These are phyloP conservation scores for Zhengitettix transpicula DNA, from an alignment of 2,888 invertebrate species.

Conservation along the genomic window DNA sequence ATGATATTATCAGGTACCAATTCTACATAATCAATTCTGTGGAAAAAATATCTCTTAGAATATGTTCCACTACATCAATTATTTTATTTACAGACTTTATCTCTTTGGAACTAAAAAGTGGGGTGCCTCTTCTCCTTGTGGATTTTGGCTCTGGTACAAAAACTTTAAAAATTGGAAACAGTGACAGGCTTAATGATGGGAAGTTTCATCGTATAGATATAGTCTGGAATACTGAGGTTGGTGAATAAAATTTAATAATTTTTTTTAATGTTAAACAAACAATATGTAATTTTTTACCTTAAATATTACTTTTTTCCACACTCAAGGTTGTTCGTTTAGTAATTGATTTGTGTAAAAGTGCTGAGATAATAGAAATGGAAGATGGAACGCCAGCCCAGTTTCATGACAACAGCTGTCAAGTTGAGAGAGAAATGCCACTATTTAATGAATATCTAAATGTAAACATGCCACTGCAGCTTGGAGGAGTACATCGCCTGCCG, in stretches of 20 bases:
- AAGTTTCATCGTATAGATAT: conserved; percentile 42
- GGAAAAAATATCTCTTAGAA: no score
- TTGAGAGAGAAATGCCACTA: conserved; percentile 29
- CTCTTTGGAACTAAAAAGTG: conserved; percentile 33
- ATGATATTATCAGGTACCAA: no score
- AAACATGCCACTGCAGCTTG: conserved; percentile 36
- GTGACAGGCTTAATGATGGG: conserved; percentile 32
- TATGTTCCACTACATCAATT: no score
- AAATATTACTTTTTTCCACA: not conserved
- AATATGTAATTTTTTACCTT: not conserved
- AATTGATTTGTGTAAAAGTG: conserved; percentile 32
- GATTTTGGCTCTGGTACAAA: conserved; percentile 35
- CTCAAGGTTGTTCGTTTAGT: conserved; percentile 27
- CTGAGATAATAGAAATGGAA: conserved; percentile 27
- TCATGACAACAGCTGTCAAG: conserved; percentile 31
- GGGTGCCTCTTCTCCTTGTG: conserved; percentile 30
- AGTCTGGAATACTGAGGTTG: conserved; percentile 29
- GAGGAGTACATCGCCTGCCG: conserved; percentile 29
- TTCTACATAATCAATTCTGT: no score
- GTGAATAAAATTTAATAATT: not conserved
- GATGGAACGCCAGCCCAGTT: conserved; percentile 27
- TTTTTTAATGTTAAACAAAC: not conserved
- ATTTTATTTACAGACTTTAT: conserved; percentile 28
- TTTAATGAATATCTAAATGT: conserved; percentile 37
- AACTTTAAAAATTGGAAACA: conserved; percentile 21